phyloP scores from a whole-genome alignment of 1,140 invertebrate species.

The Heliconius nattereri region DNA sequence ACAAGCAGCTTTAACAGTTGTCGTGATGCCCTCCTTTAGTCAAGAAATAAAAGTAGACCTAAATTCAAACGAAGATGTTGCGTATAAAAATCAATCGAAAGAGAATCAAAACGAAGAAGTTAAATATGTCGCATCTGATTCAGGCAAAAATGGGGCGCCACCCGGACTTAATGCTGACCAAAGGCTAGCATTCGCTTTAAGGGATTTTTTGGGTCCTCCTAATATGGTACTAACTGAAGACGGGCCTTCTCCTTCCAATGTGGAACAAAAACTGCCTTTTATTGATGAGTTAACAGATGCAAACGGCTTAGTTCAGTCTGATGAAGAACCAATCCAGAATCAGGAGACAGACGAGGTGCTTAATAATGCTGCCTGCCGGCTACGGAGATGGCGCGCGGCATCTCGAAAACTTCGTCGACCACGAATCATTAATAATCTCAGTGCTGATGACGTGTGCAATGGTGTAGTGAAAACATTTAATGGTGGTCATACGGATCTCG shows the following conservation, averaged over 20 bases:
- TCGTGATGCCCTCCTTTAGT: constrained; percentile 70
- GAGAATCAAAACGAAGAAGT: constrained; percentile 53
- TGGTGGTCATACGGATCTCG: constrained; percentile 68
- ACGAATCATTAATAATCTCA: constrained; percentile 74
- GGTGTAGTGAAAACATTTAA: constrained; percentile 54
- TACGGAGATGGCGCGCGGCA: constrained; percentile 69
- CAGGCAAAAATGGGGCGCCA: constrained; percentile 50
- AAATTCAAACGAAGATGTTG: constrained; percentile 61
- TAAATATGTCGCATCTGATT: constrained; percentile 49
- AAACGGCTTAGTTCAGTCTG: constrained; percentile 58
- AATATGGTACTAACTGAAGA: constrained; percentile 52
- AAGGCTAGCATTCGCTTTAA: constrained; percentile 62
- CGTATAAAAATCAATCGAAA: constrained; percentile 53
- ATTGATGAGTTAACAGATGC: constrained; percentile 65
- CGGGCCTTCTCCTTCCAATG: constrained; percentile 58
- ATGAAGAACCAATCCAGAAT: constrained; percentile 57
- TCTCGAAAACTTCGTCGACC: constrained; percentile 64
- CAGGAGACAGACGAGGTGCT: constrained; percentile 70
- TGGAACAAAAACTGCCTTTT: constrained; percentile 60
- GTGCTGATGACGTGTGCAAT: constrained; percentile 60
- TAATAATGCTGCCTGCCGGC: constrained; percentile 71
- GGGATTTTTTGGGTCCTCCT: constrained; percentile 67
- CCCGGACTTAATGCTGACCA: constrained; percentile 63
- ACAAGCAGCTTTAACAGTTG: constrained; percentile 13
- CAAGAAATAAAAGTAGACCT: constrained; percentile 72